Conservation (phyloP, 2,113 vertebrate species). For the Microtus richardsoni region DNA sequence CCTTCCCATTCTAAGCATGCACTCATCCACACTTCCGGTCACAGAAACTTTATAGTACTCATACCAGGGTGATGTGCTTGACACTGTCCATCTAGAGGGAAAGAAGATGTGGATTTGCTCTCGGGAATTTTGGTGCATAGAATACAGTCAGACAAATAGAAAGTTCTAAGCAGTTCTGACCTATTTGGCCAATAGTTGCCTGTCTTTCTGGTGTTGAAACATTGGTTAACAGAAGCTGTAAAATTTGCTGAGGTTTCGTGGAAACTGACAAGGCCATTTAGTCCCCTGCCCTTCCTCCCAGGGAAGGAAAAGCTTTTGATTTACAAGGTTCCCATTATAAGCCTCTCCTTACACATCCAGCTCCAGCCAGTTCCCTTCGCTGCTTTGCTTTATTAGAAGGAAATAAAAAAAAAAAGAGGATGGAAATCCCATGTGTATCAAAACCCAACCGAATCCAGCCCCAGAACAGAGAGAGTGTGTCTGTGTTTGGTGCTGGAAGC, state of each 20-base stretch:
- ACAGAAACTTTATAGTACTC: not conserved
- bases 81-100: not conserved
- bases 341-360: no score
- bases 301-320: not conserved
- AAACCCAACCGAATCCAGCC: not conserved
- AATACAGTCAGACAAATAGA: not conserved
- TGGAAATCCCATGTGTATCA: not conserved
- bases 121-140: not conserved
- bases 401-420: not conserved
- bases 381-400: not conserved
- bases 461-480: rapidly evolving
- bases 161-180: not conserved
- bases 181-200: not conserved
- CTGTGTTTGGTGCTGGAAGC: not conserved
- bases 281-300: not conserved
- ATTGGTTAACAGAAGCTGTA: not conserved
- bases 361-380: not conserved
- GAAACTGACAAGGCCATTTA: not conserved
- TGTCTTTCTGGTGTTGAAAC: not conserved
- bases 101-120: not conserved
- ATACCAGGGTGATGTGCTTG: not conserved
- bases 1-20: not conserved
- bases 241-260: not conserved
- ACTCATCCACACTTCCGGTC: not conserved
- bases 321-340: not conserved